These are phyloP conservation scores for Pardosa pseudoannulata DNA, from an alignment of 2,888 invertebrate species.

Conservation along the genomic window DNA sequence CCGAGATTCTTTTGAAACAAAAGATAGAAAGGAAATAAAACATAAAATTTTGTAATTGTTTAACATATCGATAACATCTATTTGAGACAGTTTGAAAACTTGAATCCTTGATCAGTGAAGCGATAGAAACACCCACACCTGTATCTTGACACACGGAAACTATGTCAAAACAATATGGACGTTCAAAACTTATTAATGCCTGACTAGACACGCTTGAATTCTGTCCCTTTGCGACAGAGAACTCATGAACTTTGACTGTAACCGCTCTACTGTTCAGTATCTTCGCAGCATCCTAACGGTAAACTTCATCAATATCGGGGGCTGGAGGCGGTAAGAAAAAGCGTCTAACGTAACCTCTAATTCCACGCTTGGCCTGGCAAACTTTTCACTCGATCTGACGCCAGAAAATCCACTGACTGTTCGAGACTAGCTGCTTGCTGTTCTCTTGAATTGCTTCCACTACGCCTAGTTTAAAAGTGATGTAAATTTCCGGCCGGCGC, in stretches of 20 bases:
- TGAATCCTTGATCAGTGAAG: too few relatives aligned
- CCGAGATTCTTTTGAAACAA: too few relatives aligned
- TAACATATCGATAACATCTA: too few relatives aligned
- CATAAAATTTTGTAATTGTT: too few relatives aligned
- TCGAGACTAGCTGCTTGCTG: too few relatives aligned
- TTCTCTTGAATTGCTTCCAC: too few relatives aligned
- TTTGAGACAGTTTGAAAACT: too few relatives aligned
- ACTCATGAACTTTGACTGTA: conserved; percentile 26
- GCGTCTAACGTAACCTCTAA: conserved; percentile 50
- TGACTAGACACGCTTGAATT: not conserved
- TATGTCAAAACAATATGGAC: not conserved
- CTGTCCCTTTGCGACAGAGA: not conserved
- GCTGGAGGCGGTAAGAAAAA: conserved; percentile 36
- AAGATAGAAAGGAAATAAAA: too few relatives aligned
- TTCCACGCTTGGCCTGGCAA: conserved; percentile 61
- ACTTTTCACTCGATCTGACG: conserved; percentile 36
- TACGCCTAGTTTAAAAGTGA: too few relatives aligned
- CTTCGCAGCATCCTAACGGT: conserved; percentile 26
- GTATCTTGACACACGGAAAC: not conserved
- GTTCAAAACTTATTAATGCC: conserved; percentile 15
- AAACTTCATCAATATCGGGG: conserved; percentile 35
- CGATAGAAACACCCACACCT: not conserved
- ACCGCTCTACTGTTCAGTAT: conserved; percentile 25
- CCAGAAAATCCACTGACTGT: not conserved
- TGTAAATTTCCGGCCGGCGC: too few relatives aligned